Evolutionary conservation across 2,888 invertebrate genomes (phyloP).

Genomic region (Volucella inanis): DNA sequence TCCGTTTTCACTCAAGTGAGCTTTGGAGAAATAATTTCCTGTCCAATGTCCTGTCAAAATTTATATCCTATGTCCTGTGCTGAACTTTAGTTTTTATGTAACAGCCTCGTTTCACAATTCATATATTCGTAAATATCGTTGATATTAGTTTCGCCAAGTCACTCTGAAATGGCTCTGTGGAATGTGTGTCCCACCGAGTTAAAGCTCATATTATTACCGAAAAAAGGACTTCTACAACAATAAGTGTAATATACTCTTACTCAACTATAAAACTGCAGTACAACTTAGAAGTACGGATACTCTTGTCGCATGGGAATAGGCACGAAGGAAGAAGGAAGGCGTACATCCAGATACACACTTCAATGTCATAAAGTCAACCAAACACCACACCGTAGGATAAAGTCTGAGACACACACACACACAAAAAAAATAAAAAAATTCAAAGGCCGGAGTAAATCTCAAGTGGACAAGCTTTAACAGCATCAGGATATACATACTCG

Average conservation of each 20-base stretch:
- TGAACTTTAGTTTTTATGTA: slow-evolving; percentile 64
- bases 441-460: slow-evolving; percentile 38
- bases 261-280: slow-evolving; percentile 61
- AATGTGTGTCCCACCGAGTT: neutral
- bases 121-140: slow-evolving; percentile 24
- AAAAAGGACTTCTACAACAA: slow-evolving; percentile 55
- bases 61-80: too few species aligned
- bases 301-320: slow-evolving; percentile 67
- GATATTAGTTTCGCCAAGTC: slow-evolving; percentile 37
- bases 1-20: slow-evolving; percentile 53
- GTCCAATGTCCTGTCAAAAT: too few species aligned
- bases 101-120: slow-evolving; percentile 56
- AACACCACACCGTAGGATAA: slow-evolving; percentile 4
- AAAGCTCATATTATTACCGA: slow-evolving; percentile 54
- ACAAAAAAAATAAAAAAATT: neutral
- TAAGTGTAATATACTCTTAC: slow-evolving; percentile 58
- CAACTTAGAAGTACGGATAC: neutral
- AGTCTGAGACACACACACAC: neutral
- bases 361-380: slow-evolving; percentile 64
- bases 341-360: slow-evolving; percentile 55
- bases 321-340: slow-evolving; percentile 4
- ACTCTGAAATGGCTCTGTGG: slow-evolving; percentile 13
- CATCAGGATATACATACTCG: neutral
- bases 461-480: slow-evolving; percentile 39
- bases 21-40: slow-evolving; percentile 61